A percentile compares a stretch with the other conserved stretches of the same genome.
phyloP scores from a whole-genome alignment of 2,888 invertebrate genomes.

The Drosophila nigritarsus region DNA sequence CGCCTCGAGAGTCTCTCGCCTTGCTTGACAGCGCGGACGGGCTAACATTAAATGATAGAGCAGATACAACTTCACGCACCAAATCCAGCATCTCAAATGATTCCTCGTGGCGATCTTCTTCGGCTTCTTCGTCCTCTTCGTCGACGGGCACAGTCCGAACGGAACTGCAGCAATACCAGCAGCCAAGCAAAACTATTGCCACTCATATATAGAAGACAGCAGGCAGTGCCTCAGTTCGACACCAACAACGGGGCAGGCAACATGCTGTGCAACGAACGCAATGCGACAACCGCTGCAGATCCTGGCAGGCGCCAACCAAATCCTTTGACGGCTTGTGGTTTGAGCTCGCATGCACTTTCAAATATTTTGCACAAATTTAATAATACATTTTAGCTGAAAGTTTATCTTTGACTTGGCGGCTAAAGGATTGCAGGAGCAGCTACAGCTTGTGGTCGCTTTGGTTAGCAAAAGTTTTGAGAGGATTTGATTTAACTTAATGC shows the following conservation, averaged over 20 bases:
- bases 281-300: constrained; percentile 40
- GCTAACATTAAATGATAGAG: constrained; percentile 27
- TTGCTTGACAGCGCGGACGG: constrained; percentile 14
- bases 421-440: constrained; percentile 4
- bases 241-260: constrained; percentile 12
- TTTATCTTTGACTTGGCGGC: constrained; percentile 64
- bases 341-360: constrained; percentile 31
- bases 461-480: constrained; percentile 27
- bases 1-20: constrained; percentile 13
- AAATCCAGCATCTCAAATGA: constrained; percentile 67
- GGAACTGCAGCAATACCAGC: constrained; percentile 78
- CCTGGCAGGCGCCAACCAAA: constrained; percentile 38
- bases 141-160: constrained; percentile 85
- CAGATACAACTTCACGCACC: constrained; percentile 47
- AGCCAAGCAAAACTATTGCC: constrained; percentile 61
- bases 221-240: constrained; percentile 37
- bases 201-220: constrained; percentile 63
- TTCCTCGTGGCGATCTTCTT: constrained; percentile 55
- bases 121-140: constrained; percentile 69
- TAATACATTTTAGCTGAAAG: constrained; percentile 74
- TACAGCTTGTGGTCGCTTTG: constrained; percentile 41
- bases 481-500: constrained; percentile 29
- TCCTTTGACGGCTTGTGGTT: constrained; percentile 37
- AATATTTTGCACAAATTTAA: constrained; percentile 68
- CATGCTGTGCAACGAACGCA: constrained; percentile 56